phyloP scores from a whole-genome alignment of 2,888 invertebrate species.

The Seira musarum region DNA sequence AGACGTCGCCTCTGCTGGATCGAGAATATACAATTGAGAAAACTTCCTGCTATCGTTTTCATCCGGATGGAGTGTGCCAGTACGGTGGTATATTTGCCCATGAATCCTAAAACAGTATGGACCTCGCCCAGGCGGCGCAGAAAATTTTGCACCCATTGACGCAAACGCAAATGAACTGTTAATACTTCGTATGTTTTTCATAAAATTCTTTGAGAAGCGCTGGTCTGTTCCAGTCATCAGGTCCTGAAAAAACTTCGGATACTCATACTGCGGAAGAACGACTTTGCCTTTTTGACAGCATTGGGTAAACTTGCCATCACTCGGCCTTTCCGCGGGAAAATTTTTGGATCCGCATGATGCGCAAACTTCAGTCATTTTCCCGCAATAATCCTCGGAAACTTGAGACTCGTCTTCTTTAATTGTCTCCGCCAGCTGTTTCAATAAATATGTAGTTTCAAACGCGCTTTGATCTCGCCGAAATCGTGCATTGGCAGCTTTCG shows the following conservation, averaged over 20 bases:
- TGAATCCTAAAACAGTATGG: slow-evolving; percentile 63
- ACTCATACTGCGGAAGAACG: background rate
- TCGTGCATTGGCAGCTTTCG: too few relatives aligned
- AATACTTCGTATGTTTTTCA: slow-evolving; percentile 41
- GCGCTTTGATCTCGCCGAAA: too few relatives aligned
- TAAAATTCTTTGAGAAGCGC: slow-evolving; percentile 51
- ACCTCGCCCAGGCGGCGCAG: slow-evolving; percentile 29
- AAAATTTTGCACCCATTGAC: slow-evolving; percentile 60
- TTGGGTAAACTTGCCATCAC: slow-evolving; percentile 20
- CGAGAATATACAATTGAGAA: slow-evolving; percentile 62
- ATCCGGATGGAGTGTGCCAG: slow-evolving; percentile 20
- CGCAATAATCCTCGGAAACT: too few relatives aligned
- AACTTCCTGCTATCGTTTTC: slow-evolving; percentile 30
- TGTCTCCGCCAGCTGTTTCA: too few relatives aligned
- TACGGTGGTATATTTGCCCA: slow-evolving; percentile 65
- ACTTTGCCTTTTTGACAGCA: slow-evolving; percentile 53
- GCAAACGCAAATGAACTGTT: slow-evolving; percentile 62
- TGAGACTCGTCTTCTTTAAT: too few relatives aligned
- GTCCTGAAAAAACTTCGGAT: background rate
- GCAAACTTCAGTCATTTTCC: background rate
- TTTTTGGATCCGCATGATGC: slow-evolving; percentile 15
- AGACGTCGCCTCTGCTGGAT: slow-evolving; percentile 37
- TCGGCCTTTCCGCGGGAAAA: slow-evolving; percentile 31
- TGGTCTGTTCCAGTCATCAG: background rate
- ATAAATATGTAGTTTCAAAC: too few relatives aligned